Conservation (phyloP, 2,113 vertebrate genomes). For the Saimiri boliviensis region DNA sequence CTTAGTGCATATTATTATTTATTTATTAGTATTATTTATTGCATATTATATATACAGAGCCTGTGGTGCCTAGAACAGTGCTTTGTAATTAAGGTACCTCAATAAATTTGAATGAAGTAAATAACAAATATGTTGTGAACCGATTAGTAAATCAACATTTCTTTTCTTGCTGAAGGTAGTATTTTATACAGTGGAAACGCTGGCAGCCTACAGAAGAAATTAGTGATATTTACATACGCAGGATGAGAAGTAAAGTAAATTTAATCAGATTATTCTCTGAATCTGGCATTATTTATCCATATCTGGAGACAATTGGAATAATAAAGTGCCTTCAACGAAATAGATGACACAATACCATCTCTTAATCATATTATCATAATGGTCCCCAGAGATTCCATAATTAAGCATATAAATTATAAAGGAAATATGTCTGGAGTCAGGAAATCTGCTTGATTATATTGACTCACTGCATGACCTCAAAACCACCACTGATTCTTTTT, state of each 20-base stretch:
- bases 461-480: background rate
- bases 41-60: background rate
- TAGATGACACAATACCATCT: background rate
- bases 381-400: background rate
- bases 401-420: background rate
- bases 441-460: background rate
- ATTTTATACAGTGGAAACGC: background rate
- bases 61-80: background rate
- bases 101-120: background rate
- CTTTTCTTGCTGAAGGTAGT: background rate
- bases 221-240: background rate
- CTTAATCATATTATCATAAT: background rate
- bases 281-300: background rate
- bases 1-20: background rate
- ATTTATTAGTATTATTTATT: too few relatives aligned
- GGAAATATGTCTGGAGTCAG: background rate
- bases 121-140: background rate
- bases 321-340: background rate
- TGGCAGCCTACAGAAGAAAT: background rate
- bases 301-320: background rate
- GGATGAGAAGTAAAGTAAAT: background rate
- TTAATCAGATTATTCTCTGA: conserved; percentile 7
- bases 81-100: background rate
- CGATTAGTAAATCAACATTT: background rate
- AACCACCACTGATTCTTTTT: background rate